phyloP scores from a whole-genome alignment of 2,888 invertebrate genomes.

The Clunio marinus region DNA sequence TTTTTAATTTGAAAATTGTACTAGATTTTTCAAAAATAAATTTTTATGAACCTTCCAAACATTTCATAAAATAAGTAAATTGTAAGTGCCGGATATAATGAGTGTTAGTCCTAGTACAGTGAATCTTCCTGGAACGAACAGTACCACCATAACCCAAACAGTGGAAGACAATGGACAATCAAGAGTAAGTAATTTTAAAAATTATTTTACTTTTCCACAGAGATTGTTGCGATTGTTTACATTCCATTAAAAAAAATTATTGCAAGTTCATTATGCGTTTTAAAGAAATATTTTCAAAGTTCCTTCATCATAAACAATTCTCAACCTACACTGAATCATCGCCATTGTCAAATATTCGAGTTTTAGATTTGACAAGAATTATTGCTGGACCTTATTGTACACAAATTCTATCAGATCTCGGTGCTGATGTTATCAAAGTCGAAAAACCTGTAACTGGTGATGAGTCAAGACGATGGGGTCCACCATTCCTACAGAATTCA shows the following conservation, averaged over 20 bases:
- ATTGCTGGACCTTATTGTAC: slow-evolving; percentile 93
- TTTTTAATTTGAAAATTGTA: too few species aligned
- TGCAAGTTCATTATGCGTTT: background rate
- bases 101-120: background rate
- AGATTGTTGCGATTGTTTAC: background rate
- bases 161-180: background rate
- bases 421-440: slow-evolving; percentile 89
- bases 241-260: background rate
- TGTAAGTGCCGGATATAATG: too few species aligned
- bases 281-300: background rate
- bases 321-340: background rate
- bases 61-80: too few species aligned
- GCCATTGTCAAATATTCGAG: slow-evolving; percentile 65
- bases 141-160: background rate
- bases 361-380: slow-evolving; percentile 78
- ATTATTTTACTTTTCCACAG: background rate
- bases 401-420: slow-evolving; percentile 88
- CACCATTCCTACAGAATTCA: slow-evolving; percentile 69
- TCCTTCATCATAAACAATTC: background rate
- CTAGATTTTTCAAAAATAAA: too few species aligned
- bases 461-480: slow-evolving; percentile 89
- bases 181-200: background rate
- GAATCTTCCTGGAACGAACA: background rate
- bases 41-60: too few species aligned
- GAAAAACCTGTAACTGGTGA: slow-evolving; percentile 80